Evolutionary conservation across 2,888 invertebrate species (phyloP).

Genomic region (Yponomeuta malinellus): DNA sequence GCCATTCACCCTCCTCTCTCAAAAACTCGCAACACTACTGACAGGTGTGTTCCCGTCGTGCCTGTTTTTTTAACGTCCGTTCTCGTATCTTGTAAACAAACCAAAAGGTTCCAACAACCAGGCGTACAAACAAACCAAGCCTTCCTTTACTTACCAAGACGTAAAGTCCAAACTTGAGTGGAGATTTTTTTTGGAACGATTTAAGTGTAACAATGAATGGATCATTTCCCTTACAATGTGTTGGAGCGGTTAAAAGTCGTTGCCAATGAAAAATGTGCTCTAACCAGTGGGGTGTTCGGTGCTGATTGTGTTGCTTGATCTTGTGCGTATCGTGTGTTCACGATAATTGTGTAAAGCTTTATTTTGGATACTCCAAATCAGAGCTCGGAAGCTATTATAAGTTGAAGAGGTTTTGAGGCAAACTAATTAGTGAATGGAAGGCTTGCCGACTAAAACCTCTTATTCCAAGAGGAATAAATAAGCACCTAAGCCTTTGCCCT

Average conservation of each 20-base stretch:
- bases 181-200: slow-evolving; percentile 32
- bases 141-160: neutral
- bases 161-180: slow-evolving; percentile 33
- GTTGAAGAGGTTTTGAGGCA: neutral
- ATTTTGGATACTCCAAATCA: slow-evolving; percentile 50
- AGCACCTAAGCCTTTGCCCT: neutral
- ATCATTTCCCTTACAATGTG: slow-evolving; percentile 69
- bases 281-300: slow-evolving; percentile 29
- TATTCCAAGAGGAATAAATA: neutral
- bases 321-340: slow-evolving; percentile 33
- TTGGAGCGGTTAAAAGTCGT: slow-evolving; percentile 59
- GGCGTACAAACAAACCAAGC: neutral
- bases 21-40: slow-evolving; percentile 73
- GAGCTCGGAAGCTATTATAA: slow-evolving; percentile 32
- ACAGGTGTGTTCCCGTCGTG: slow-evolving; percentile 74
- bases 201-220: slow-evolving; percentile 69
- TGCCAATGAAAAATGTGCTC: slow-evolving; percentile 38
- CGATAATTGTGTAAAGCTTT: slow-evolving; percentile 50
- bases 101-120: slow-evolving; percentile 34
- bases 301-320: slow-evolving; percentile 27
- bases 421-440: slow-evolving; percentile 9
- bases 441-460: neutral
- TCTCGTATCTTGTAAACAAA: slow-evolving; percentile 34
- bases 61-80: slow-evolving; percentile 75
- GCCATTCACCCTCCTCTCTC: slow-evolving; percentile 67